Evolutionary conservation across 2,888 invertebrate genomes (phyloP).

Genomic region (Aleiodes alternator): DNA sequence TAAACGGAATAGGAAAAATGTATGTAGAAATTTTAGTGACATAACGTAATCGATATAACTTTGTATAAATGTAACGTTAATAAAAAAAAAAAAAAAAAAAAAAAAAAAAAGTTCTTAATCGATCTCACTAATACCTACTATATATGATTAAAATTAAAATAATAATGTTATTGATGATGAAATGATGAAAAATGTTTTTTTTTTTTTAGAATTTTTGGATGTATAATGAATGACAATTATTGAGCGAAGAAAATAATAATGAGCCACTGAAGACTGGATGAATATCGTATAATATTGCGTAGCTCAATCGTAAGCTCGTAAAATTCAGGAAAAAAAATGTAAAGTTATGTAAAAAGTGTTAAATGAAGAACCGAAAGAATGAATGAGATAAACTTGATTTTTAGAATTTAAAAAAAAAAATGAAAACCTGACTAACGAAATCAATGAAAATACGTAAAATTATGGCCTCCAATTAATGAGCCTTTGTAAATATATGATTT

Average conservation of each 20-base stretch:
- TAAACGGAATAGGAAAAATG: conserved; percentile 67
- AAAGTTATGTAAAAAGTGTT: conserved; percentile 60
- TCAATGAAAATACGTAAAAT: conserved; percentile 66
- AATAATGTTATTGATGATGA: conserved; percentile 47
- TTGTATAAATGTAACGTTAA: conserved; percentile 73
- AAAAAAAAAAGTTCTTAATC: conserved; percentile 66
- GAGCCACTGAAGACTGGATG: conserved; percentile 65
- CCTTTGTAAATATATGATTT: conserved; percentile 72
- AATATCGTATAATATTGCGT: conserved; percentile 66
- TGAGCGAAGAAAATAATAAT: conserved; percentile 54
- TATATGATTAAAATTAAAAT: conserved; percentile 2
- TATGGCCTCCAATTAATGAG: conserved; percentile 69
- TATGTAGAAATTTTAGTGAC: conserved; percentile 65
- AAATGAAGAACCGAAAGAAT: conserved; percentile 66
- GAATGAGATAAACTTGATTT: conserved; percentile 49
- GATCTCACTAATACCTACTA: conserved; percentile 68
- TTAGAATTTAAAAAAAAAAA: conserved; percentile 32
- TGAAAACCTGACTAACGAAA: conserved; percentile 42
- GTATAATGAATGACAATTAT: conserved; percentile 40
- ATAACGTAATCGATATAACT: conserved; percentile 67
- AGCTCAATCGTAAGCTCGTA: conserved; percentile 57
- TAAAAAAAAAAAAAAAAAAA: conserved; percentile 53
- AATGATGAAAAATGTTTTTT: conserved; percentile 49
- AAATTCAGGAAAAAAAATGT: conserved; percentile 54
- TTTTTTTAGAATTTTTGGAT: conserved; percentile 30